Evolutionary conservation across 1,140 invertebrate genomes (phyloP).

Genomic region (Diuraphis noxia): DNA sequence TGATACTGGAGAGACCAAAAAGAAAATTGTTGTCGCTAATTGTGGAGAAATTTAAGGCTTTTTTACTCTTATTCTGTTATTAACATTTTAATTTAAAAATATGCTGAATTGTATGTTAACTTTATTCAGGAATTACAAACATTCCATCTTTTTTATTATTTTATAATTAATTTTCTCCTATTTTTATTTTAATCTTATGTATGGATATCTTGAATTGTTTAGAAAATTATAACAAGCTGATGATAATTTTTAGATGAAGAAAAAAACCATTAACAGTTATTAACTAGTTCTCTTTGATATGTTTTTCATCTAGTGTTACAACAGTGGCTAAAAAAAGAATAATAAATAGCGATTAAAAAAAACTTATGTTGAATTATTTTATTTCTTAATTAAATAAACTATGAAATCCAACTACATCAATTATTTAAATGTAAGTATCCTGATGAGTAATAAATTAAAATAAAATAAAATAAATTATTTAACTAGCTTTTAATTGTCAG

Average conservation of each 20-base stretch:
- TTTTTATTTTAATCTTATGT: constrained; percentile 13
- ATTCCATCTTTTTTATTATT: constrained; percentile 38
- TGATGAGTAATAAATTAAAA: not conserved
- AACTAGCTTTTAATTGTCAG: not conserved
- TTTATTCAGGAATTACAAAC: constrained; percentile 5
- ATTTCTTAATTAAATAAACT: not conserved
- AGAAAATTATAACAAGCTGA: constrained; percentile 31
- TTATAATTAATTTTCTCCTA: not conserved
- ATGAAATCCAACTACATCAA: not conserved
- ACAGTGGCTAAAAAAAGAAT: constrained; percentile 42
- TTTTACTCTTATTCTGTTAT: not conserved
- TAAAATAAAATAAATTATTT: not conserved
- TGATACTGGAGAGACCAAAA: constrained; percentile 83
- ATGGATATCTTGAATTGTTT: constrained; percentile 17
- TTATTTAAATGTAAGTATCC: not conserved
- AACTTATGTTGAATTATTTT: not conserved
- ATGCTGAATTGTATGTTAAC: not conserved
- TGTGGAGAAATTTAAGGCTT: constrained; percentile 72
- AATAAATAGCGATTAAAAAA: constrained; percentile 38
- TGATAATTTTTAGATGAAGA: constrained; percentile 38
- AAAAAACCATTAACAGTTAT: not conserved
- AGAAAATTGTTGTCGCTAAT: constrained; percentile 80
- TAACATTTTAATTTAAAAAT: not conserved
- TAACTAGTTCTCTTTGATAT: constrained; percentile 4
- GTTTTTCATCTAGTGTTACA: constrained; percentile 32